These are phyloP conservation scores for Dorcus parallelipipedus DNA, from an alignment of 2,888 invertebrate species.

Conservation along the genomic window DNA sequence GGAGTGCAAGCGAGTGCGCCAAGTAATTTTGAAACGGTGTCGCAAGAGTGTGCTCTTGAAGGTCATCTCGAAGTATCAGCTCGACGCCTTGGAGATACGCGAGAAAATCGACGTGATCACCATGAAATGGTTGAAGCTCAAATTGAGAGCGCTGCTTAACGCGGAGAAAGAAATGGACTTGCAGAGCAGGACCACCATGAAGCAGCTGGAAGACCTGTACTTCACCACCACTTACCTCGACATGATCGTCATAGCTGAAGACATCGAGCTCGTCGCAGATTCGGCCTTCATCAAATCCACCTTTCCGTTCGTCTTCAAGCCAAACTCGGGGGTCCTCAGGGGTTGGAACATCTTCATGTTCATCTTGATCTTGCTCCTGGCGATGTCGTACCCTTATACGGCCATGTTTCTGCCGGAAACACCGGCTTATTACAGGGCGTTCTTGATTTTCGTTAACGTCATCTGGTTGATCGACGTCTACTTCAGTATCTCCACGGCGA, in stretches of 20 bases:
- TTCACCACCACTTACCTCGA: slow-evolving; percentile 22
- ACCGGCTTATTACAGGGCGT: not conserved
- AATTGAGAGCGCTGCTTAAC: slow-evolving; percentile 9
- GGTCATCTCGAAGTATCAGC: slow-evolving; percentile 3
- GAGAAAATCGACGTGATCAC: slow-evolving; percentile 10
- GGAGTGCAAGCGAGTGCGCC: slow-evolving; percentile 9
- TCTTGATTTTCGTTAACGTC: slow-evolving; percentile 10
- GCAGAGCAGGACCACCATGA: slow-evolving; percentile 1
- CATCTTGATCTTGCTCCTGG: slow-evolving; percentile 9
- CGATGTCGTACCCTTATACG: slow-evolving; percentile 24
- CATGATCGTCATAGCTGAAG: slow-evolving; percentile 20
- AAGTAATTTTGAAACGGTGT: slow-evolving; percentile 14
- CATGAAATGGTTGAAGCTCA: slow-evolving; percentile 21
- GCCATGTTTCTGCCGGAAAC: slow-evolving; percentile 13
- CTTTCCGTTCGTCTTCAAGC: slow-evolving; percentile 30
- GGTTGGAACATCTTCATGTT: slow-evolving; percentile 24
- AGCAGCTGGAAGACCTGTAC: slow-evolving; percentile 6
- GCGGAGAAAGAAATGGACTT: slow-evolving; percentile 6
- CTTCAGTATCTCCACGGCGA: slow-evolving; percentile 27
- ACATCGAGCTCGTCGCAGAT: slow-evolving; percentile 21
- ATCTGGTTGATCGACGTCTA: slow-evolving; percentile 29
- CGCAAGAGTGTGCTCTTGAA: slow-evolving; percentile 9
- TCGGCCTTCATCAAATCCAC: slow-evolving; percentile 26
- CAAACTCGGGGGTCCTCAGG: slow-evolving; percentile 25
- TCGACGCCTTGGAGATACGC: not conserved